phyloP scores from a whole-genome alignment of 2,113 vertebrate species.

The Hylia prasina region DNA sequence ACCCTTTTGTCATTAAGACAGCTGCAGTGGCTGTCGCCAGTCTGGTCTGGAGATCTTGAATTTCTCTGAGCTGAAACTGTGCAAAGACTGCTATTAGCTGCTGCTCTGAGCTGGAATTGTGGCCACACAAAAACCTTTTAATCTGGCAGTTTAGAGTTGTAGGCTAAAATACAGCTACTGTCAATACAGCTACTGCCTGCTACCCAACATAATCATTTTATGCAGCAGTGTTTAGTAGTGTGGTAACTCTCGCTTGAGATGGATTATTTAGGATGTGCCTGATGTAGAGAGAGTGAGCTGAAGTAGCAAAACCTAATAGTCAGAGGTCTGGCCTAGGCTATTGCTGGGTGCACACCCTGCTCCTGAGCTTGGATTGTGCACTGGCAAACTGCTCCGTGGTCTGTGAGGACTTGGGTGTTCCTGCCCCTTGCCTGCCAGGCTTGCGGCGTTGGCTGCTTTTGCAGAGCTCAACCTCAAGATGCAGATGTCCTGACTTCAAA shows the following conservation, averaged over 20 bases:
- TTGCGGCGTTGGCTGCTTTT: background rate
- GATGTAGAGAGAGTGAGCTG: background rate
- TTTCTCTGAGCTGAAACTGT: background rate
- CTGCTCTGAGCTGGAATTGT: background rate
- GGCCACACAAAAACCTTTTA: background rate
- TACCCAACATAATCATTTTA: background rate
- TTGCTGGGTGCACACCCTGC: accelerated
- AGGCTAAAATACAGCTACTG: background rate
- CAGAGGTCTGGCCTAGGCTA: background rate
- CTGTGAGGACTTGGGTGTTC: accelerated
- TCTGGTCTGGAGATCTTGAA: background rate
- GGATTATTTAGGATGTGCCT: background rate
- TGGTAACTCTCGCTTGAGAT: background rate
- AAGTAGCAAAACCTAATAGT: background rate
- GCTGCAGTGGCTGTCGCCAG: background rate
- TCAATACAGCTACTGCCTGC: background rate
- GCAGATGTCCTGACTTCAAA: background rate
- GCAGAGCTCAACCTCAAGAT: background rate
- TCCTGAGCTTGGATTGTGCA: background rate
- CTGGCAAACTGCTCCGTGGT: background rate
- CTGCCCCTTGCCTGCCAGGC: background rate
- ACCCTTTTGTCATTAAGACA: background rate
- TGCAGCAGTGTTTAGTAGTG: background rate
- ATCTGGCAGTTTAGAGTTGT: background rate
- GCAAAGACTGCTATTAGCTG: background rate